phyloP scores from a whole-genome alignment of 2,113 vertebrate genomes.

The Herpailurus yagouaroundi region DNA sequence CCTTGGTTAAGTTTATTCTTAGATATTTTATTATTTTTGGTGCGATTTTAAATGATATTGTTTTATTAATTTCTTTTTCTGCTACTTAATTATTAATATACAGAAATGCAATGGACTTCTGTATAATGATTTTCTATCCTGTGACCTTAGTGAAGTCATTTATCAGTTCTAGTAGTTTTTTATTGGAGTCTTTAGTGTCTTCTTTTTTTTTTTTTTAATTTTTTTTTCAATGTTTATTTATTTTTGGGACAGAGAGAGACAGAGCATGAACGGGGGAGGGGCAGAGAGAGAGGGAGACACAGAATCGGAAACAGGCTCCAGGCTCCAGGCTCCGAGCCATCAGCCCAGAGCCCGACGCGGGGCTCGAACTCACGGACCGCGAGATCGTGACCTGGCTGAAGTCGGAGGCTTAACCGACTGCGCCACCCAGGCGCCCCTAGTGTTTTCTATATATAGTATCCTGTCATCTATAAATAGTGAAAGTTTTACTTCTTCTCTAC shows the following conservation, averaged over 20 bases:
- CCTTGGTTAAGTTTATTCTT: background rate
- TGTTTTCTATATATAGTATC: background rate
- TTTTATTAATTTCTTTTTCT: background rate
- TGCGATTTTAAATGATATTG: background rate
- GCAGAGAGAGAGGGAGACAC: no score
- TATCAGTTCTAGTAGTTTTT: background rate
- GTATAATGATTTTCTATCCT: background rate
- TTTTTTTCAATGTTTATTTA: no score
- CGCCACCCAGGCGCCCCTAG: no score
- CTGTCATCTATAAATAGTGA: background rate
- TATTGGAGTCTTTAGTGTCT: background rate
- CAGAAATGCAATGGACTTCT: background rate
- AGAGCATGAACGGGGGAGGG: no score
- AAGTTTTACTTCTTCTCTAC: background rate
- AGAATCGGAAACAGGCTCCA: no score
- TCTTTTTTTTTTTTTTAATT: no score
- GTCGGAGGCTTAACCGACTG: no score
- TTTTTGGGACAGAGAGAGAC: no score
- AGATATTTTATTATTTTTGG: background rate
- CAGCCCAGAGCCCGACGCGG: no score
- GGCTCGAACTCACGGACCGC: no score
- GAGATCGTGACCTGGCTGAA: no score
- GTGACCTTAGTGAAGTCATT: background rate
- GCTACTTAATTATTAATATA: background rate
- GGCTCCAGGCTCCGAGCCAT: no score